Evolutionary conservation across 2,888 invertebrate genomes (phyloP).

Genomic region (Himalopsyche japonica): DNA sequence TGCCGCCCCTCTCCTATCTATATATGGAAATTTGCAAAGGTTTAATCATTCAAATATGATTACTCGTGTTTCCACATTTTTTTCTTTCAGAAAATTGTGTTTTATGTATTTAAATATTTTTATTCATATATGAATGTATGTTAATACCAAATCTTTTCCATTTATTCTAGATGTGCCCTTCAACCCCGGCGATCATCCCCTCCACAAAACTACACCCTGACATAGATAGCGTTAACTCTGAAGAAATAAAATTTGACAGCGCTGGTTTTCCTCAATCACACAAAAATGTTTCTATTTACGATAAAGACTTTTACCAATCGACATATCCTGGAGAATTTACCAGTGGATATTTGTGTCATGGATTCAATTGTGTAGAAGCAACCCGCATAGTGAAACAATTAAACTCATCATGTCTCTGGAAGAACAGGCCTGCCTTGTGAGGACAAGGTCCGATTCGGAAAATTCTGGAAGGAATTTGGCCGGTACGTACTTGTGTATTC

Average conservation of each 20-base stretch:
- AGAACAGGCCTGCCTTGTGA: conserved; percentile 66
- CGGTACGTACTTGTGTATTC: conserved; percentile 13
- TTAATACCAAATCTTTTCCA: neutral
- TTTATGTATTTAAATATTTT: too few species aligned
- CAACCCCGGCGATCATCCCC: neutral
- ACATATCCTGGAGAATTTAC: neutral
- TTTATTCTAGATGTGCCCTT: conserved; percentile 2
- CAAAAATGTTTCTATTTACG: neutral
- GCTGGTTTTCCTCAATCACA: neutral
- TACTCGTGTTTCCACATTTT: too few species aligned
- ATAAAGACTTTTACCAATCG: neutral
- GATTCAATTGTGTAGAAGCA: neutral
- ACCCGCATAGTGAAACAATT: neutral
- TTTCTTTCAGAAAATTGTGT: too few species aligned
- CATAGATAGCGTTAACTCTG: neutral
- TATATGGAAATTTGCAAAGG: too few species aligned
- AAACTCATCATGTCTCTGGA: conserved; percentile 45
- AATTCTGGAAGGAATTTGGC: conserved; percentile 44
- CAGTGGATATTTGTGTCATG: neutral
- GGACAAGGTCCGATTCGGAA: conserved; percentile 58
- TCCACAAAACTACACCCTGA: neutral
- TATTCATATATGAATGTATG: too few species aligned
- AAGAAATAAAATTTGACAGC: neutral
- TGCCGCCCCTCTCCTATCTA: too few species aligned
- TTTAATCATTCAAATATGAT: too few species aligned